These are phyloP conservation scores for Channallabes apus DNA, from an alignment of 2,797 vertebrate species.

Conservation along the genomic window DNA sequence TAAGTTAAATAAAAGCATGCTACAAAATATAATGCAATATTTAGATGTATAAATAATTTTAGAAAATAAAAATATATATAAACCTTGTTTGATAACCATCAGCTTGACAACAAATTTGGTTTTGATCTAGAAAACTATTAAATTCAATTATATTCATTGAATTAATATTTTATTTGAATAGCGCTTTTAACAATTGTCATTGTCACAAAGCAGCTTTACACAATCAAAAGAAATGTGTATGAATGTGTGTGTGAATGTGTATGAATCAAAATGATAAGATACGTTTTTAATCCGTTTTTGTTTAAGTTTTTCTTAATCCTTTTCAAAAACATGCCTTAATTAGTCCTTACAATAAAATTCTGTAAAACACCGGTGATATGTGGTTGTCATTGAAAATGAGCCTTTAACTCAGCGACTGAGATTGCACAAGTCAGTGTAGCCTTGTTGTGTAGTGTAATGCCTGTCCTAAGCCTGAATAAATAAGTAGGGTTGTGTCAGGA, in stretches of 20 bases:
- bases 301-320: not conserved
- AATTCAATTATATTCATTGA: no score
- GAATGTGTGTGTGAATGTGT: no score
- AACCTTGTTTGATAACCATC: not conserved
- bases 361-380: not conserved
- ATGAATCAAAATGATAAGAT: no score
- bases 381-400: not conserved
- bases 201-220: no score
- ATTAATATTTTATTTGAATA: no score
- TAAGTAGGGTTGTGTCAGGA: no score
- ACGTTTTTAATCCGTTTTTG: not conserved
- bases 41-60: not conserved
- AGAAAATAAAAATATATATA: not conserved
- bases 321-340: not conserved
- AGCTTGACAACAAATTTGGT: not conserved
- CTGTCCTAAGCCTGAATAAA: no score
- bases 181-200: no score
- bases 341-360: not conserved
- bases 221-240: no score
- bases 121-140: not conserved
- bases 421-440: no score
- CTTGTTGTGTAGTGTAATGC: no score
- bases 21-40: not conserved
- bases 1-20: not conserved
- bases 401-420: not conserved